These are phyloP conservation scores for Poecile atricapillus DNA, from an alignment of 2,113 vertebrate species.

Conservation along the genomic window DNA sequence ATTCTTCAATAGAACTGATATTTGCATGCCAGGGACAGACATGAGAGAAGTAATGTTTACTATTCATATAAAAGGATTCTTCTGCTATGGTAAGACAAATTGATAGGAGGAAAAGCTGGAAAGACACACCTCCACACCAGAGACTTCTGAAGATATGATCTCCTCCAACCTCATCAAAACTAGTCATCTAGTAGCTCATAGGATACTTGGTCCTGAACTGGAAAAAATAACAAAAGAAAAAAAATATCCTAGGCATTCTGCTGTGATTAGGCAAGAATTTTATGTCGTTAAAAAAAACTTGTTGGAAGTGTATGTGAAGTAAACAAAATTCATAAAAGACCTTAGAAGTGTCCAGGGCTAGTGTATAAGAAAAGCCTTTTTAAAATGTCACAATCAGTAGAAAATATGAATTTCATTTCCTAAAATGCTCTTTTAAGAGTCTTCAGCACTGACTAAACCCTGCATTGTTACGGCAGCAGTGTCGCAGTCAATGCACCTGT, in stretches of 20 bases:
- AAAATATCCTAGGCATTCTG: neutral
- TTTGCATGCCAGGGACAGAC: neutral
- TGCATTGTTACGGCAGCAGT: neutral
- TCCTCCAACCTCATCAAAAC: neutral
- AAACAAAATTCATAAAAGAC: conserved; percentile 4
- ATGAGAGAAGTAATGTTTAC: accelerated
- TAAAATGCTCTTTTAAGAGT: neutral
- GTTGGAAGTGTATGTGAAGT: neutral
- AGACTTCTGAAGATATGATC: neutral
- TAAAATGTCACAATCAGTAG: neutral
- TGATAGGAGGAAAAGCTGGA: neutral
- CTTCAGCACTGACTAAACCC: neutral
- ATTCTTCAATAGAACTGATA: neutral
- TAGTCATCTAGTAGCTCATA: neutral
- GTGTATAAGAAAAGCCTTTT: neutral
- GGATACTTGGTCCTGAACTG: neutral
- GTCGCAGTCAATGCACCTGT: neutral
- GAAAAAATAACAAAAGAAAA: neutral
- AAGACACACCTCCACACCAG: neutral
- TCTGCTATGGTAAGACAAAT: neutral
- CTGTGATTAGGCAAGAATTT: neutral
- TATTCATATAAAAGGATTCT: neutral
- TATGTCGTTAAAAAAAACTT: conserved; percentile 20
- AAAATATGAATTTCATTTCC: neutral
- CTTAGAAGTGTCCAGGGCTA: neutral